Evolutionary conservation across 2,113 vertebrate species (phyloP).

Genomic region (Actenoides lindsayi): DNA sequence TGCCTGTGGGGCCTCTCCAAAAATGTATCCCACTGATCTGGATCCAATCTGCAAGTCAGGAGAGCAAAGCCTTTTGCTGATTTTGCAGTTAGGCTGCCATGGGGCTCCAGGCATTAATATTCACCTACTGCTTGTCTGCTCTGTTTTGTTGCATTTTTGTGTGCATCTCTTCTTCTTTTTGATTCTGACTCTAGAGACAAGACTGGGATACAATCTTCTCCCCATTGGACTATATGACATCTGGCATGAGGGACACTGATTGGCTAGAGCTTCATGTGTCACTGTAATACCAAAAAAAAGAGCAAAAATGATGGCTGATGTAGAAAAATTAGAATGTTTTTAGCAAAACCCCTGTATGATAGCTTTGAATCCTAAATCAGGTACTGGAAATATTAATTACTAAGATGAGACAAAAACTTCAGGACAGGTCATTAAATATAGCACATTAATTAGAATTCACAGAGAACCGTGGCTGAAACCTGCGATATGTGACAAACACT

Average conservation of each 20-base stretch:
- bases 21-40: background rate
- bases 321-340: background rate
- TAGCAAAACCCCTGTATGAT: background rate
- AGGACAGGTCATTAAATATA: background rate
- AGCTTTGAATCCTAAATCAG: background rate
- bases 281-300: background rate
- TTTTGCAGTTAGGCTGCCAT: background rate
- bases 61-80: background rate
- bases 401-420: background rate
- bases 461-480: conserved; percentile 45
- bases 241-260: background rate
- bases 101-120: background rate
- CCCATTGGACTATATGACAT: background rate
- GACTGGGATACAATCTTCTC: background rate
- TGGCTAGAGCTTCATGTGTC: background rate
- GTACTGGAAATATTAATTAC: background rate
- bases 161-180: background rate
- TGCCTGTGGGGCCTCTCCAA: background rate
- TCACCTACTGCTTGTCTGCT: background rate
- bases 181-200: background rate
- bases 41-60: background rate
- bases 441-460: conserved; percentile 20
- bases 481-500: conserved; percentile 32
- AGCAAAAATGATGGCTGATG: background rate
- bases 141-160: background rate